phyloP scores from a whole-genome alignment of 2,888 invertebrate species.

The Napeogenes sylphis region DNA sequence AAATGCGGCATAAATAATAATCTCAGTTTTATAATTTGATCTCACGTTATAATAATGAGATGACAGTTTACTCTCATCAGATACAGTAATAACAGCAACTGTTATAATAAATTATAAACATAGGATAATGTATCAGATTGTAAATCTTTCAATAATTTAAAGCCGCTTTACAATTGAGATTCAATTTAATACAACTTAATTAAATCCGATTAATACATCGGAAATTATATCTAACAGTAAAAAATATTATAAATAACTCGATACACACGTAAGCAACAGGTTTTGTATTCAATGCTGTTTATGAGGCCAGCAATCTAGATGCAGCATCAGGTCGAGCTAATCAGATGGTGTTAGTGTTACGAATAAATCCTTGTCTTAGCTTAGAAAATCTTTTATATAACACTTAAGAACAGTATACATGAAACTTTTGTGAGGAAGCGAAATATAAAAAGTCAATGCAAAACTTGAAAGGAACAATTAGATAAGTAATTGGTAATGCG shows the following conservation, averaged over 20 bases:
- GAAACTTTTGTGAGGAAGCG: too few relatives aligned
- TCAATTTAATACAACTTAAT: too few relatives aligned
- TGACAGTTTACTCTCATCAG: conserved; percentile 24
- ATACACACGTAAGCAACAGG: not conserved
- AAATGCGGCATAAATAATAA: too few relatives aligned
- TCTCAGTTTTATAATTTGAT: conserved; percentile 2
- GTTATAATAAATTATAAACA: conserved; percentile 18
- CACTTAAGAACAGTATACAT: too few relatives aligned
- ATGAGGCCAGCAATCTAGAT: not conserved
- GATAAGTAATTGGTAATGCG: not conserved
- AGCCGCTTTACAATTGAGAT: too few relatives aligned
- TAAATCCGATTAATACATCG: too few relatives aligned
- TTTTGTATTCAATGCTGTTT: not conserved
- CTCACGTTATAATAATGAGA: conserved; percentile 21
- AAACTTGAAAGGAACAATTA: not conserved
- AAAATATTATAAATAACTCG: too few relatives aligned
- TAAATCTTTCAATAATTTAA: too few relatives aligned
- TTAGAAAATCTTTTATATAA: too few relatives aligned
- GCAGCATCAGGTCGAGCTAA: not conserved
- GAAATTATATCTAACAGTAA: too few relatives aligned
- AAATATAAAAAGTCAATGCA: too few relatives aligned
- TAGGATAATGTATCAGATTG: not conserved
- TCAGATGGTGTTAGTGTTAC: conserved; percentile 3
- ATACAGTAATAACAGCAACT: conserved; percentile 27
- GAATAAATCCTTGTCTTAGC: not conserved